Conservation (phyloP, 2,797 vertebrate species). For the Sciurus vulgaris region DNA sequence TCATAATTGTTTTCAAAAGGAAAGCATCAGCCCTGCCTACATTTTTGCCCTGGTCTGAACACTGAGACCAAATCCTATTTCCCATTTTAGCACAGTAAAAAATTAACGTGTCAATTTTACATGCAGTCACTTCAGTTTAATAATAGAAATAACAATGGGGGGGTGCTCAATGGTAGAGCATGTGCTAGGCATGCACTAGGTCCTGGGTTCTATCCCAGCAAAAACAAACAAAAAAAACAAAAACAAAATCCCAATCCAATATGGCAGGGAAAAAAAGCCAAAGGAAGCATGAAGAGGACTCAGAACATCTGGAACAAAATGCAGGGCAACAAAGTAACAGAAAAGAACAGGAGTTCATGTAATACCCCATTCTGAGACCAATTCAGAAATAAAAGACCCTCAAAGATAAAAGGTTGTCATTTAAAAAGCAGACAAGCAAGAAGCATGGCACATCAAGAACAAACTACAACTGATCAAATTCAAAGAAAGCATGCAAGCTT, state of each 20-base stretch:
- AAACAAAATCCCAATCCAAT: constrained; percentile 36
- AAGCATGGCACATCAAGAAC: constrained; percentile 10
- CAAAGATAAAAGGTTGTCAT: neutral
- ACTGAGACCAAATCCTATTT: constrained; percentile 14
- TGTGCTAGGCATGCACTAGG: neutral
- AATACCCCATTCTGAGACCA: neutral
- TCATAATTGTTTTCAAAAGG: neutral
- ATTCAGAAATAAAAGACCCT: neutral
- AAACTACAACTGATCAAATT: constrained; percentile 10
- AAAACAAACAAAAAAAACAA: neutral
- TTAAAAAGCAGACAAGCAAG: constrained; percentile 52
- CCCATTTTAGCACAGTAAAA: constrained; percentile 47
- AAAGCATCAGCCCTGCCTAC: neutral
- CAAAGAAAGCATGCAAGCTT: constrained; percentile 23
- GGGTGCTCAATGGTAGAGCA: neutral
- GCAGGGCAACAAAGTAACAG: constrained; percentile 7
- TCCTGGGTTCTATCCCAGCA: neutral
- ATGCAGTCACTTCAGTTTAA: constrained; percentile 51
- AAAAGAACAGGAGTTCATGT: constrained; percentile 3
- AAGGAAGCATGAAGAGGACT: neutral
- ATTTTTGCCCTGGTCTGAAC: neutral
- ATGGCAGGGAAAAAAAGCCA: neutral
- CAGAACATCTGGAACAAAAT: constrained; percentile 65
- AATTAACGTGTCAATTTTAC: constrained; percentile 32
- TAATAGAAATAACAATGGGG: constrained; percentile 51